These are phyloP conservation scores for Drosophila elegans DNA, from an alignment of 1,140 invertebrate genomes.

Conservation along the genomic window DNA sequence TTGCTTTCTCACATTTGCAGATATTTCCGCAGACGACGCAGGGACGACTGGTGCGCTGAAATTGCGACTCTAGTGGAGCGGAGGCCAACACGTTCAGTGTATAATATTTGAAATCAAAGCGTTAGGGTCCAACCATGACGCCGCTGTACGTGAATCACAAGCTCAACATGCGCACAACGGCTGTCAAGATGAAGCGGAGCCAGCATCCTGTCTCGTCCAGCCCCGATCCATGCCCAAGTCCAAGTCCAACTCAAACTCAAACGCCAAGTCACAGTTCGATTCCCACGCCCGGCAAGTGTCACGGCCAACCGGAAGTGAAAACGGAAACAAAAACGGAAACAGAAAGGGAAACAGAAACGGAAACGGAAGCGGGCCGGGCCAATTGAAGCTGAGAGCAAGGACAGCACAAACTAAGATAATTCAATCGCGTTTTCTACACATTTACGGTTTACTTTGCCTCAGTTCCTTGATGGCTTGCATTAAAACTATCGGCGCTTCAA, in stretches of 20 bases:
- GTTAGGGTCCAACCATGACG: constrained; percentile 71
- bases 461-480: constrained; percentile 75
- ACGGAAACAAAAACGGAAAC: background rate
- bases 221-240: constrained; percentile 7
- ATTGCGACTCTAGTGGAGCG: constrained; percentile 53
- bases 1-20: constrained; percentile 49
- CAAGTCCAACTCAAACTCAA: background rate
- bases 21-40: constrained; percentile 26
- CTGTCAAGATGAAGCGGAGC: constrained; percentile 77
- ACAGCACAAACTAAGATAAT: constrained; percentile 62
- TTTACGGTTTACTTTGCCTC: constrained; percentile 74
- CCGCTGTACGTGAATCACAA: constrained; percentile 57
- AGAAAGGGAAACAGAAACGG: background rate
- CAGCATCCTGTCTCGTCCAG: constrained; percentile 18
- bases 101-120: constrained; percentile 85
- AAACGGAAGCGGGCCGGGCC: constrained; percentile 9
- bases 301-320: constrained; percentile 24
- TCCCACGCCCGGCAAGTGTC: constrained; percentile 24
- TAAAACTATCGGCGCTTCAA: constrained; percentile 60
- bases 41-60: constrained; percentile 29
- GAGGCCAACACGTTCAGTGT: constrained; percentile 58
- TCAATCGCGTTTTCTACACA: constrained; percentile 71
- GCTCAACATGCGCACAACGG: constrained; percentile 78
- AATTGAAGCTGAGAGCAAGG: constrained; percentile 19
- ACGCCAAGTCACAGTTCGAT: constrained; percentile 19